Evolutionary conservation across 2,888 invertebrate species (phyloP).

Genomic region (Anodontia alba): DNA sequence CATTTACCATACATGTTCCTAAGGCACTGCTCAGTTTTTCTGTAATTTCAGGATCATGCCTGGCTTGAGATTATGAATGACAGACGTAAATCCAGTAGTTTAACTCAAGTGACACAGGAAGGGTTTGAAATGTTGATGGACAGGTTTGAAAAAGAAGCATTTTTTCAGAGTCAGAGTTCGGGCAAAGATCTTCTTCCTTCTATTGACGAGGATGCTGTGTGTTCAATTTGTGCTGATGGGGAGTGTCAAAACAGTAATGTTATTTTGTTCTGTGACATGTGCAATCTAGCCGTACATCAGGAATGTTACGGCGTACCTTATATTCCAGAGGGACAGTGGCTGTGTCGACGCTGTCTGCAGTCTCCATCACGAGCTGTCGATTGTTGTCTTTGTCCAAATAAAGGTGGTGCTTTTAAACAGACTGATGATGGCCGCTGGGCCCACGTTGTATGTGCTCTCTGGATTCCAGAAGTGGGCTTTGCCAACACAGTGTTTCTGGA

Average conservation of each 20-base stretch:
- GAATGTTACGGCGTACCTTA: constrained; percentile 99
- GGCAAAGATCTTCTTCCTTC: constrained; percentile 89
- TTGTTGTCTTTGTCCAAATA: constrained; percentile 99
- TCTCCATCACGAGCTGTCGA: constrained; percentile 98
- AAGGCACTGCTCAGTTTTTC: no score
- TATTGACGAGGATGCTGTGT: constrained; percentile 98
- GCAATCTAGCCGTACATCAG: constrained; percentile 98
- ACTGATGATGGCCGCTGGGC: constrained; percentile 98
- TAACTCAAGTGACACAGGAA: constrained; percentile 93
- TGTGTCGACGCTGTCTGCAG: constrained; percentile 97
- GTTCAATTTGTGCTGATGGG: constrained; percentile 99
- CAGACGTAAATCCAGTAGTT: constrained; percentile 87
- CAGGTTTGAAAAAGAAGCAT: constrained; percentile 97
- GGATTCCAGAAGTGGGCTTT: constrained; percentile 98
- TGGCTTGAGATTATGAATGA: constrained; percentile 97
- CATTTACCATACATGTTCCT: no score
- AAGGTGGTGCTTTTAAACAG: constrained; percentile 99
- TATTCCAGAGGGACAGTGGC: constrained; percentile 99
- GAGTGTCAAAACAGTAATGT: constrained; percentile 99
- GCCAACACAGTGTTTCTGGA: constrained; percentile 99
- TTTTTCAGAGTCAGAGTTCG: constrained; percentile 85
- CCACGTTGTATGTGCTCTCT: constrained; percentile 98
- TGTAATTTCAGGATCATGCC: constrained; percentile 90
- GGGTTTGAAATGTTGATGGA: constrained; percentile 98
- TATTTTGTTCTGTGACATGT: constrained; percentile 99